phyloP scores from a whole-genome alignment of 2,113 vertebrate genomes.

The Canis aureus region DNA sequence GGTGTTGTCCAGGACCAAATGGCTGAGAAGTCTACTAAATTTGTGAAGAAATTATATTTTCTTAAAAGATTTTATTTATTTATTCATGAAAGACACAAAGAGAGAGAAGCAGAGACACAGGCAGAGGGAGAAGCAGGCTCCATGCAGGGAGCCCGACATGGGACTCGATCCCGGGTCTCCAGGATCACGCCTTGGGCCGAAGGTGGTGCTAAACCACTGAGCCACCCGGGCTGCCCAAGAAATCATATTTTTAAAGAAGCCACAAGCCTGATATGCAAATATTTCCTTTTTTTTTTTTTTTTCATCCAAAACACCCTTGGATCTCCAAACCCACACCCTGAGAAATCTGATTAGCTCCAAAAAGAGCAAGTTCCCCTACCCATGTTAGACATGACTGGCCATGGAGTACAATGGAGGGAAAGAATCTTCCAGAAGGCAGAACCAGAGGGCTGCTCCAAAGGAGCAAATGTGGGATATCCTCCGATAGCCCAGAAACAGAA shows the following conservation, averaged over 20 bases:
- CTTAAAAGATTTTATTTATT: too few species aligned
- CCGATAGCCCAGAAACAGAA: neutral
- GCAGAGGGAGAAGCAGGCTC: too few species aligned
- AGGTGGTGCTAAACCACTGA: too few species aligned
- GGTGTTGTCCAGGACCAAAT: neutral
- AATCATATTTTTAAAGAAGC: neutral
- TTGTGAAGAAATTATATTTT: neutral
- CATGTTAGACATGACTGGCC: too few species aligned
- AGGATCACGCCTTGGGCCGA: too few species aligned
- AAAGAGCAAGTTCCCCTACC: neutral
- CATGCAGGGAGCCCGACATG: too few species aligned
- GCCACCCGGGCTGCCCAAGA: neutral
- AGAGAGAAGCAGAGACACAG: too few species aligned
- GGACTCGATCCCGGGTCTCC: too few species aligned
- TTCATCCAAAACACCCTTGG: neutral
- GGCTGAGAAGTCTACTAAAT: neutral
- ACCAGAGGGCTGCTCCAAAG: neutral
- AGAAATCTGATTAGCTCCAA: neutral
- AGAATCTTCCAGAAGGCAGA: neutral
- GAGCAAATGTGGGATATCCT: neutral
- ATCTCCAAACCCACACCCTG: neutral
- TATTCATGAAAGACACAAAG: too few species aligned
- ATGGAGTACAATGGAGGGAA: accelerated
- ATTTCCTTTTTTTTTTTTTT: neutral
- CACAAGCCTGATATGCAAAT: neutral